Percentiles rank a stretch among this genome's conserved stretches.
Conservation (phyloP, 2,113 vertebrate species). For the Sturnus vulgaris region DNA sequence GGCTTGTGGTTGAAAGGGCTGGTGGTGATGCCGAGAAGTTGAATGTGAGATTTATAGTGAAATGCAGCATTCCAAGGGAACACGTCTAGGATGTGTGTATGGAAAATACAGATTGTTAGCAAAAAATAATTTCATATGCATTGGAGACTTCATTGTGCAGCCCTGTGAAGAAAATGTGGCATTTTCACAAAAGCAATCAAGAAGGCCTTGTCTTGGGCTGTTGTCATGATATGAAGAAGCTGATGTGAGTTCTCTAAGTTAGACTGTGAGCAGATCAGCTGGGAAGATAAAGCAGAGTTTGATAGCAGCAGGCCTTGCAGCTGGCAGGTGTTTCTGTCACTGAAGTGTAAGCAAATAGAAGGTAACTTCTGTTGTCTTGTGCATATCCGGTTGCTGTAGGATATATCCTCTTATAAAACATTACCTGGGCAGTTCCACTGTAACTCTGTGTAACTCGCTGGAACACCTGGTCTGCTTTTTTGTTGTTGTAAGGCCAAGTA, state of each 20-base stretch:
- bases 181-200: not conserved
- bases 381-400: not conserved
- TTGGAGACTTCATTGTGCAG: not conserved
- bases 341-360: not conserved
- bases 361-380: not conserved
- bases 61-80: not conserved
- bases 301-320: not conserved
- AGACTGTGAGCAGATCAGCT: not conserved
- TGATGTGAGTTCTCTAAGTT: not conserved
- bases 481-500: not conserved
- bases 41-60: not conserved
- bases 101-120: not conserved
- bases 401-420: not conserved
- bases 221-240: not conserved
- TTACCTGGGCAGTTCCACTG: not conserved
- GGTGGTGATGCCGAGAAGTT: not conserved
- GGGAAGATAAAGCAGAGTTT: not conserved
- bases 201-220: not conserved
- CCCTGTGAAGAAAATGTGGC: not conserved
- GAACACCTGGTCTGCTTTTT: not conserved
- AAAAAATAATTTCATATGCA: not conserved
- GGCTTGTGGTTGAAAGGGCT: not conserved
- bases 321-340: not conserved
- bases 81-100: not conserved
- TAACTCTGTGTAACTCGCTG: not conserved